Conservation (phyloP, 2,113 vertebrate genomes). For the human region GRCh38 chrX:113909001-113909500, state of each 20-base stretch:
- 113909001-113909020: conserved; percentile 25
- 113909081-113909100: conserved; percentile 25
- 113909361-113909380: not conserved
- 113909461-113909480: not conserved
- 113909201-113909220: not conserved
- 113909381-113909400: not conserved
- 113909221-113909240: not conserved
- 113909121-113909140: conserved; percentile 39
- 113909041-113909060: conserved; percentile 34
- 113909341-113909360: not conserved
- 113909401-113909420: not conserved
- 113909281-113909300: not conserved
- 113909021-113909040: conserved; percentile 24
- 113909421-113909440: not conserved
- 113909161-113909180: conserved; percentile 19
- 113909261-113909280: not conserved
- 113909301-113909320: not conserved
- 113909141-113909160: conserved; percentile 42
- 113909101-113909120: conserved; percentile 53
- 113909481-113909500: not conserved
- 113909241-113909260: conserved; percentile 35
- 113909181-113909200: not conserved
- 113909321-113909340: not conserved
- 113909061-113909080: conserved; percentile 45
- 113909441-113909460: not conserved